Evolutionary conservation across 2,888 invertebrate genomes (phyloP).

Genomic region (Cacoxenus indagator): DNA sequence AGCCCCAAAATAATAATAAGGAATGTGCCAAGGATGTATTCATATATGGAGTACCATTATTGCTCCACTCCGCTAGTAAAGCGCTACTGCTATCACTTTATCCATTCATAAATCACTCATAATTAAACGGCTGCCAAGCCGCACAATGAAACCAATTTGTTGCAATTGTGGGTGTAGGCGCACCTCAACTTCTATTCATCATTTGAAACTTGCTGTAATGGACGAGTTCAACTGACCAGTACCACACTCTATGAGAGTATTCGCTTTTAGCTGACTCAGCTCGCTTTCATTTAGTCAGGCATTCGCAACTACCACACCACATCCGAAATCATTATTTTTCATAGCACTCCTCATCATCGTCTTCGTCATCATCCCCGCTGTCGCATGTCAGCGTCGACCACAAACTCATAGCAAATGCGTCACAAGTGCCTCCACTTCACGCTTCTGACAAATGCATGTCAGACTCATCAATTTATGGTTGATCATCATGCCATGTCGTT

Average conservation of each 20-base stretch:
- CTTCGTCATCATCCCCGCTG: not conserved
- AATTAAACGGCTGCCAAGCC: slow-evolving; percentile 45
- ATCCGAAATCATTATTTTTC: too few relatives aligned
- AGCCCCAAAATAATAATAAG: not conserved
- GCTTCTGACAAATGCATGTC: slow-evolving; percentile 16
- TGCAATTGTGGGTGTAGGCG: not conserved
- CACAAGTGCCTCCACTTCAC: not conserved
- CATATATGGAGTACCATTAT: not conserved
- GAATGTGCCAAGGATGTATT: not conserved
- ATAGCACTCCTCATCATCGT: not conserved
- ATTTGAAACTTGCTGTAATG: slow-evolving; percentile 31
- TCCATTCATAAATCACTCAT: slow-evolving; percentile 49
- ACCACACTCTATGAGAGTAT: not conserved
- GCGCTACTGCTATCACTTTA: slow-evolving; percentile 6
- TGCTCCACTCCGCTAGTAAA: not conserved
- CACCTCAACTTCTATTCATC: not conserved
- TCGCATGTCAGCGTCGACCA: not conserved
- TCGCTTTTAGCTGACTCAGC: slow-evolving; percentile 60
- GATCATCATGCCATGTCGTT: slow-evolving; percentile 55
- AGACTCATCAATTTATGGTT: slow-evolving; percentile 55
- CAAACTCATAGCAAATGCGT: not conserved
- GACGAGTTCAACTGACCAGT: not conserved
- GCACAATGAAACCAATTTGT: not conserved
- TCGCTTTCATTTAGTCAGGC: slow-evolving; percentile 22
- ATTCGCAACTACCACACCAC: not conserved